Evolutionary conservation across 2,888 invertebrate genomes (phyloP).

Genomic region (Acanthosepion lycidas): DNA sequence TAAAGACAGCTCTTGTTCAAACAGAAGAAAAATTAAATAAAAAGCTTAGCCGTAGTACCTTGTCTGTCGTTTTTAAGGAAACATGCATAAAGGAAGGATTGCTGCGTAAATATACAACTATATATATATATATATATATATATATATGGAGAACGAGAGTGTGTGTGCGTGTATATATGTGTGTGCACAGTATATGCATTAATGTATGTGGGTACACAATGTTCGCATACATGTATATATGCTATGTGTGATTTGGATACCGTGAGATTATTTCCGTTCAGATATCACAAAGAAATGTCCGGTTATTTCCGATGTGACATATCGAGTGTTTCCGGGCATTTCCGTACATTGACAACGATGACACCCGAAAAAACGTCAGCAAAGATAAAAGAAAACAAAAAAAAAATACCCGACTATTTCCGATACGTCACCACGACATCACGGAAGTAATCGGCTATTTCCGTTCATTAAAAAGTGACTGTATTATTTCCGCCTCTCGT

Average conservation of each 20-base stretch:
- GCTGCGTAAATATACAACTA: no score
- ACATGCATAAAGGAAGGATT: no score
- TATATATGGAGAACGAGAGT: neutral
- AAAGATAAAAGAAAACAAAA: neutral
- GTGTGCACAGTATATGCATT: neutral
- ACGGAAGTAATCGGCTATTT: slow-evolving; percentile 20
- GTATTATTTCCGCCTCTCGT: neutral
- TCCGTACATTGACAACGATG: slow-evolving; percentile 20
- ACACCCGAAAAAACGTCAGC: neutral
- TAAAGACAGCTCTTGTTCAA: no score
- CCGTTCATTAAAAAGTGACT: slow-evolving; percentile 21
- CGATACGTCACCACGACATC: neutral
- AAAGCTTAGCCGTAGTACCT: no score
- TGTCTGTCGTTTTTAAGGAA: no score
- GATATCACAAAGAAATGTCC: neutral
- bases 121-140: no score
- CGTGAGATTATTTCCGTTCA: neutral
- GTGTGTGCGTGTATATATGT: neutral
- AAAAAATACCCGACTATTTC: neutral
- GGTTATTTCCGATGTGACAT: neutral
- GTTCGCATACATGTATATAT: neutral
- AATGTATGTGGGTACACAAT: neutral
- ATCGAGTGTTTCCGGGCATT: neutral
- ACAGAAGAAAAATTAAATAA: no score
- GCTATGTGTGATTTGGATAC: neutral